A percentile compares a stretch with the other conserved stretches of the same genome.
Evolutionary conservation across 2,888 invertebrate species (phyloP).

Genomic region (Hypomecis punctinalis): DNA sequence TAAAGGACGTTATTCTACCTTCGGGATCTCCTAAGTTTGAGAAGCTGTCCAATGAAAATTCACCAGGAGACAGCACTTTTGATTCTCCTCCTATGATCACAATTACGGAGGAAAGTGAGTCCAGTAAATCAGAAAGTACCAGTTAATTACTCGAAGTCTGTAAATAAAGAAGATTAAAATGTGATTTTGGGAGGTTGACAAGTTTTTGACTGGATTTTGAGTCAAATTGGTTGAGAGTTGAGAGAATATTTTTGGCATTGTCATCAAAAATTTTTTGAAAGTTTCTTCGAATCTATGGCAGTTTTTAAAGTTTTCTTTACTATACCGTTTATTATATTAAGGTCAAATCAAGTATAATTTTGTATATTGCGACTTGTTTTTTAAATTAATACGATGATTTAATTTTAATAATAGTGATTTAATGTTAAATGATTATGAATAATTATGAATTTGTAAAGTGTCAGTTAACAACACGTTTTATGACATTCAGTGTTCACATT

Average conservation of each 20-base stretch:
- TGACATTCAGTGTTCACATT: too few species aligned
- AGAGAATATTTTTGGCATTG: constrained; percentile 20
- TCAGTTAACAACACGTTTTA: too few species aligned
- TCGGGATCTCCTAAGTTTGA: constrained; percentile 85
- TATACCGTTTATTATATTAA: too few species aligned
- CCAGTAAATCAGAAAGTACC: constrained; percentile 70
- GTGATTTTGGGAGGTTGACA: constrained; percentile 32
- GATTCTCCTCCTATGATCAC: constrained; percentile 78
- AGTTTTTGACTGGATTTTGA: constrained; percentile 32
- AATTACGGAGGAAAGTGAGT: constrained; percentile 78
- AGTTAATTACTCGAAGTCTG: constrained; percentile 65
- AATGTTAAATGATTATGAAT: too few species aligned
- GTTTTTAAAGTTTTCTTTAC: neutral
- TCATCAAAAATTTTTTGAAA: neutral
- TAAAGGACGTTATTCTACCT: constrained; percentile 82
- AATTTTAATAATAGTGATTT: too few species aligned
- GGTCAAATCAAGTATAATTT: too few species aligned
- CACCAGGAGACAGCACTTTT: constrained; percentile 66
- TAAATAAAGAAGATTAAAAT: constrained; percentile 33
- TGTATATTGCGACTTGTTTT: too few species aligned
- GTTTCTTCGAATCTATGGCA: constrained; percentile 1
- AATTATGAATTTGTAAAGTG: too few species aligned
- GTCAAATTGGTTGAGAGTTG: constrained; percentile 20
- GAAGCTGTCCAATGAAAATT: constrained; percentile 82
- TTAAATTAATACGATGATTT: too few species aligned